These are phyloP conservation scores for Melanocharis versteri DNA, from an alignment of 2,113 vertebrate genomes.

Conservation along the genomic window DNA sequence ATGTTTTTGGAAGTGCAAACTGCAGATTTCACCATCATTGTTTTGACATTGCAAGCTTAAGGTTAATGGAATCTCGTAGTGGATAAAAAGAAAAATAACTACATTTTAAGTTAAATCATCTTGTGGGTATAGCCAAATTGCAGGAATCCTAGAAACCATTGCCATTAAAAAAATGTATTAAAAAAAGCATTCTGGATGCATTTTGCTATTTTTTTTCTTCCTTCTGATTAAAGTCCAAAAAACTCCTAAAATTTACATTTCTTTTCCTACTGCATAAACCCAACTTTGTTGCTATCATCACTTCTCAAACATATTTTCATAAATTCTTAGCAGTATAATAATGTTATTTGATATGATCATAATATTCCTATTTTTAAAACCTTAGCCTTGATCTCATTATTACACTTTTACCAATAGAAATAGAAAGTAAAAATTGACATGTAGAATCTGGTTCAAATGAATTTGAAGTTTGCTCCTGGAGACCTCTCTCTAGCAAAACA, in stretches of 20 bases:
- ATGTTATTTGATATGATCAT: neutral
- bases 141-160: neutral
- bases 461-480: neutral
- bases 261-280: neutral
- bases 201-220: neutral
- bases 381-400: neutral
- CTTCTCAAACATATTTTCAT: neutral
- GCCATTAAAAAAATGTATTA: neutral
- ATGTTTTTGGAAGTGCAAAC: constrained; percentile 36
- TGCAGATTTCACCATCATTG: neutral
- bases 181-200: neutral
- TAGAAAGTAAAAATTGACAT: neutral
- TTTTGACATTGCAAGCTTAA: constrained; percentile 28
- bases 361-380: neutral
- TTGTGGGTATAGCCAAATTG: neutral
- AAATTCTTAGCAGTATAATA: neutral
- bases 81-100: neutral
- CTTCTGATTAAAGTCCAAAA: neutral
- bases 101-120: neutral
- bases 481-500: neutral
- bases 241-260: neutral
- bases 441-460: neutral
- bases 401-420: neutral
- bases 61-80: constrained; percentile 30
- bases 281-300: neutral